Base-by-base conservation (phyloP, 2,888 invertebrate species). In the Drosophila subquinaria region DNA sequence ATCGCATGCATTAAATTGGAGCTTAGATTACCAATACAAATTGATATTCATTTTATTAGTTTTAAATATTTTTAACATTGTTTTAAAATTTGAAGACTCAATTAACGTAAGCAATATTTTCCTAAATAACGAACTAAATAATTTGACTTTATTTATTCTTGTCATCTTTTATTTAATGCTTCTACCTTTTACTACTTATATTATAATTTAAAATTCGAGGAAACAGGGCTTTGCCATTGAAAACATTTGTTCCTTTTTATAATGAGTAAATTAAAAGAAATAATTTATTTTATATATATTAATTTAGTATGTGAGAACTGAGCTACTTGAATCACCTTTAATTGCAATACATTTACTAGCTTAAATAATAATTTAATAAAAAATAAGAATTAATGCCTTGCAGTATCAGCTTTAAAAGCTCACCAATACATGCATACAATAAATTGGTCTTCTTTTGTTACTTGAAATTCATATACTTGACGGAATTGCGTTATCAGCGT, bases 401-500 rank as follows among this genome's bases (percentile, higher is more conserved):
- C 69, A 40, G 17, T 40, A 38, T n/a, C 38, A 52, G 35, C 65
- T 15, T 30, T 27, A 4, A 60, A 36, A 10, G 36, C 42, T 30
- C 40, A 17, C 20, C 20, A n/a, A 57, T 11, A 45, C 33, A 45
- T 10, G 5, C 43, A 38, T 9, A 8, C 53, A 17, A 30, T 15
- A 4, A 52, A 48, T 50, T 50, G 17, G 17, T 8, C 11, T 17
- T 30, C 30, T 35, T 36, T 47, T 55, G 38, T 56, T 53, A 43
- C 33, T 42, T 48, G 60, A 65, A 74, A 65, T 67, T 48, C 66
- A 67, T 59, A 51, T 30, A 59, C 50, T 61, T 74, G 59, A 51
- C 65, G 63, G 33, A 67, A 47, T 20, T 15, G 64, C 61, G 62
- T 59, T 88, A 88, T 88, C 82, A 79, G 74, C 71, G 47, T 61